Base-by-base conservation (phyloP, 2,888 invertebrate species). In the Torymus texanus region DNA sequence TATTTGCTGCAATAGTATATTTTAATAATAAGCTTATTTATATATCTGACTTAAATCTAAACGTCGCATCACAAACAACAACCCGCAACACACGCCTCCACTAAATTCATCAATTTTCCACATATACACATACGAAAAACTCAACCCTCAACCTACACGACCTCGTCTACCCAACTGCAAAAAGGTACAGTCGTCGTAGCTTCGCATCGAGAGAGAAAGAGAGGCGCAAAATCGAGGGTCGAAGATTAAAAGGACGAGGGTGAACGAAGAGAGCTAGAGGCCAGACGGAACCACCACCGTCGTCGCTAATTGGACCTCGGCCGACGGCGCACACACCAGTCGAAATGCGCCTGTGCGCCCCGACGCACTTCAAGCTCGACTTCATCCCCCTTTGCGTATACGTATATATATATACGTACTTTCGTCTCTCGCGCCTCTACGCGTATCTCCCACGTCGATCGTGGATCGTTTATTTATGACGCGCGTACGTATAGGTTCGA, bases 301-400 rank as follows among this genome's bases (percentile, higher is more conserved):
- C 84, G 85, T 85, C 87, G 84, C 88, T 88, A 88, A 88, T 88
- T 88, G 87, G 88, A 86, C 86, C 85, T 78, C 63, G 80, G 79
- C 79, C 79, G 41, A 41, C 41, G 68, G 67, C 75, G 65, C 58
- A 74, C 18, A 41, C 65, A 72, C 65, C 82, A 78, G 75, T 77
- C 74, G 81, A 83, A 84, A 81, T 81, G 75, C 79, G 62, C 14
- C n/a, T 73, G 66, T 73, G 66, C 51, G 58, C 21, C 13, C 21
- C 12, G 12, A 29, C 50, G 41, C 55, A 18, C 68, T 56, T 77
- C 63, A 18, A 68, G 58, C 62, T 10, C 53, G 63, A 77, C 59
- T 80, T 78, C 29, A 59, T 21, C 67, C 78, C 58, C 55, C 10
- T 8, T 29, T 8, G 29, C 3, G 8, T 41, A 8, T 1, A 41